Base-by-base conservation (phyloP, 2,797 vertebrate species). In the Syngnathus acus region DNA sequence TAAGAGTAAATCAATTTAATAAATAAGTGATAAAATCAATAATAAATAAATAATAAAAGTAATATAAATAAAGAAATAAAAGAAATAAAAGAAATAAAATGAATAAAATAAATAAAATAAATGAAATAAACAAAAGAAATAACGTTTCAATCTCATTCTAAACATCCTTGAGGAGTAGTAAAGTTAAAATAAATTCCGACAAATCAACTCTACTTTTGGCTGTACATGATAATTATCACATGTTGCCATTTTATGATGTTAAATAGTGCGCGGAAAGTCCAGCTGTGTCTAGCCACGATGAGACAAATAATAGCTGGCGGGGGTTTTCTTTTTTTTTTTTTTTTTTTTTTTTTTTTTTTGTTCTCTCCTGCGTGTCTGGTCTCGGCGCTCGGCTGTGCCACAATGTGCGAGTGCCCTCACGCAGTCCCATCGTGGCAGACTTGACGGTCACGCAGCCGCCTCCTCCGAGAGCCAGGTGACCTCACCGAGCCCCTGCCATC, bases 391-490 rank as follows among this genome's bases (percentile, higher is more conserved):
- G 69, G 51, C 64, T 66, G 42, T 53, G 38, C 10, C 40, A 62
- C 54, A 62, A 50, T 39, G 19, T 70, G 58, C 65, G 38, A 65
- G 54, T 48, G 23, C 13, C 17, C 54, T 60, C 61, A 70, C 68
- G 71, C 72, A 64, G 65, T 68, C 65, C 61, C 57, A 39, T 61
- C 19, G 42, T 66, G 63, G 39, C 63, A 58, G 68, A 66, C 63
- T 80, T 64, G 78, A 60, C 72, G 68, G 64, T 72, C 74, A 51
- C 45, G 48, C 71, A 71, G 77, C 70, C 68, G 72, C 72, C 65
- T 57, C 72, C 67, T 72, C 43, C 45, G 65, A 72, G 77, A 75
- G 78, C 72, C 76, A 78, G 76, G 63, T 71, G 78, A 83, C 84
- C 83, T 71, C 2, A 9, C 72, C 63, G 82, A 79, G 78, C 75